Conservation (phyloP, 2,797 vertebrate genomes). For the Orientallactaga sibirica region DNA sequence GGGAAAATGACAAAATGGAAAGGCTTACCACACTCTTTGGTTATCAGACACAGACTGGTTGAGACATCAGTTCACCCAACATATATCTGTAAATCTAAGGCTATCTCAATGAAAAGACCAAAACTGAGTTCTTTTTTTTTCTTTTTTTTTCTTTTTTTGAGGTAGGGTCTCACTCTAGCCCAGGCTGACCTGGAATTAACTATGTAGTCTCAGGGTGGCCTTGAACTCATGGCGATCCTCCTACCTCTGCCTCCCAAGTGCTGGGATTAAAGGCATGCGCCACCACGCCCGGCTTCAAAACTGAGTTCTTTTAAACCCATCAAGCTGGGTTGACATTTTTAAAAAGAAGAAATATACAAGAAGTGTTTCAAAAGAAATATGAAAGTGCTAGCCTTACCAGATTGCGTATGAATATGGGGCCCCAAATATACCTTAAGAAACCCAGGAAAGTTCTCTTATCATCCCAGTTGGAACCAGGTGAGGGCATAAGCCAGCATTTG, state of each 20-base stretch:
- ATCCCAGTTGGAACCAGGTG: not conserved
- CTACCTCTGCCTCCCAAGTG: no score
- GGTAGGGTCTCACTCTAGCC: no score
- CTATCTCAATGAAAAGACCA: not conserved
- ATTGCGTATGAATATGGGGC: not conserved
- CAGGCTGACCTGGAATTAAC: no score
- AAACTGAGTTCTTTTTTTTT: not conserved
- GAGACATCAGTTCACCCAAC: not conserved
- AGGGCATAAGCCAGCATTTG: not conserved
- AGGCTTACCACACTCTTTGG: not conserved
- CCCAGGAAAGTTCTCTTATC: not conserved
- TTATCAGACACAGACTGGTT: not conserved
- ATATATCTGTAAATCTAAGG: conserved; percentile 9
- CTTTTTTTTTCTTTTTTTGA: no score
- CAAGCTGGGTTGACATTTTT: not conserved
- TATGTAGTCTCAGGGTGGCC: no score
- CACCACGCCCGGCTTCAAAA: not conserved
- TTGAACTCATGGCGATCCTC: no score
- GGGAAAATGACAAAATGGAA: not conserved
- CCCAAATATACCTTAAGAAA: not conserved
- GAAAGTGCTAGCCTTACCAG: not conserved
- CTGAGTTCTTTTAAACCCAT: not conserved
- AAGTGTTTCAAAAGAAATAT: conserved; percentile 39
- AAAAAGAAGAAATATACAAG: not conserved
- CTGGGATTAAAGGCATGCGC: no score